Evolutionary conservation across 2,797 vertebrate genomes (phyloP).

Genomic region (Mastacembelus armatus): DNA sequence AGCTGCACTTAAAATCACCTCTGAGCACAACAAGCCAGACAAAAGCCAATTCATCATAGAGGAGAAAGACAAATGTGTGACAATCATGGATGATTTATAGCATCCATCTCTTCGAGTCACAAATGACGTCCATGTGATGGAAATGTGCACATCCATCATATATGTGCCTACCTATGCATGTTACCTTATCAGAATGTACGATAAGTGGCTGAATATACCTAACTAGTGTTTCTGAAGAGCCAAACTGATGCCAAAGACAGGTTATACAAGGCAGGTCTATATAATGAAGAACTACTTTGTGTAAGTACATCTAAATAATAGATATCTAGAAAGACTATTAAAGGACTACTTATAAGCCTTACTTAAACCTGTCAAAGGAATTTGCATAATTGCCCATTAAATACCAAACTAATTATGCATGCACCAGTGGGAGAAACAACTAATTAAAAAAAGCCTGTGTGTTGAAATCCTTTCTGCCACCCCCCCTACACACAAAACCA

Average conservation of each 20-base stretch:
- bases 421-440: constrained; percentile 71
- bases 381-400: constrained; percentile 79
- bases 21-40: constrained; percentile 44
- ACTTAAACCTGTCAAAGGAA: constrained; percentile 72
- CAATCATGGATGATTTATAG: constrained; percentile 50
- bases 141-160: constrained; percentile 36
- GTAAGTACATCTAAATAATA: constrained; percentile 61
- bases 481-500: constrained; percentile 52
- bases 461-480: constrained; percentile 58
- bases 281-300: constrained; percentile 51
- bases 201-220: constrained; percentile 6
- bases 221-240: constrained; percentile 15
- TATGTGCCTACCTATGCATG: constrained; percentile 4
- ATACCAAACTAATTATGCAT: constrained; percentile 77
- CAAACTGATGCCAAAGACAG: constrained; percentile 15
- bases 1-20: constrained; percentile 55
- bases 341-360: constrained; percentile 61
- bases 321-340: constrained; percentile 76
- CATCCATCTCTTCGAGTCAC: constrained; percentile 24
- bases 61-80: constrained; percentile 49
- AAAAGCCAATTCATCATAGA: constrained; percentile 51
- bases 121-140: not conserved
- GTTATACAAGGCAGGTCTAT: constrained; percentile 18
- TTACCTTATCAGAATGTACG: constrained; percentile 8
- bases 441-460: constrained; percentile 76